Conservation (phyloP, 2,888 invertebrate genomes). For the Ichneumoninae sp. region DNA sequence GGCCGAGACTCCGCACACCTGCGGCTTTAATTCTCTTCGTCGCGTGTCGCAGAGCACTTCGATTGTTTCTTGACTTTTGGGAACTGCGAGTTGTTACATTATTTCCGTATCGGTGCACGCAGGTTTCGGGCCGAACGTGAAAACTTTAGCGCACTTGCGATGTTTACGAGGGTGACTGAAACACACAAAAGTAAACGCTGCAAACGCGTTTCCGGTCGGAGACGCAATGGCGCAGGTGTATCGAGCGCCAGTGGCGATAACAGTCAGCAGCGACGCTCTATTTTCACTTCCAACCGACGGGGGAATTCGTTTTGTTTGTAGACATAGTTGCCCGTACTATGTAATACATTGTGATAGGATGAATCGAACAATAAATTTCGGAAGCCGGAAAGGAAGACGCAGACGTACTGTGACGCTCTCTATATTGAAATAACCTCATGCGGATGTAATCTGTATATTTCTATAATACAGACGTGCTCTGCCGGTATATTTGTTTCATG, state of each 20-base stretch:
- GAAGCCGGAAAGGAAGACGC: no score
- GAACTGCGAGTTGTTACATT: neutral
- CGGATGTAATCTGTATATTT: no score
- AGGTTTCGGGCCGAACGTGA: no score
- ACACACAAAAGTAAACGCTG: neutral
- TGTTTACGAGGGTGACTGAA: neutral
- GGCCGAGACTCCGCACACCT: neutral
- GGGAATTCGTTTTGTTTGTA: neutral
- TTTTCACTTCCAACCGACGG: neutral
- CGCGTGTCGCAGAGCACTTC: neutral
- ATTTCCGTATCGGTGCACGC: neutral
- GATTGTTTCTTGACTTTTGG: slow-evolving; percentile 1
- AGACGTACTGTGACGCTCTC: no score
- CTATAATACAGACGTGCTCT: no score
- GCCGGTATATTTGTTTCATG: no score
- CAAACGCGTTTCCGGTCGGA: slow-evolving; percentile 4
- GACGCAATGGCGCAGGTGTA: neutral
- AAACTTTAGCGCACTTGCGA: neutral
- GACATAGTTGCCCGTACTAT: no score
- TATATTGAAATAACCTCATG: no score
- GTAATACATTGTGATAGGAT: no score
- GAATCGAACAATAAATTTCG: no score
- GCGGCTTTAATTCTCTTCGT: neutral
- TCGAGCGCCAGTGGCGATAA: neutral
- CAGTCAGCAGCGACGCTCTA: neutral